Evolutionary conservation across 2,797 vertebrate species (phyloP).

Genomic region (Microchirus variegatus): DNA sequence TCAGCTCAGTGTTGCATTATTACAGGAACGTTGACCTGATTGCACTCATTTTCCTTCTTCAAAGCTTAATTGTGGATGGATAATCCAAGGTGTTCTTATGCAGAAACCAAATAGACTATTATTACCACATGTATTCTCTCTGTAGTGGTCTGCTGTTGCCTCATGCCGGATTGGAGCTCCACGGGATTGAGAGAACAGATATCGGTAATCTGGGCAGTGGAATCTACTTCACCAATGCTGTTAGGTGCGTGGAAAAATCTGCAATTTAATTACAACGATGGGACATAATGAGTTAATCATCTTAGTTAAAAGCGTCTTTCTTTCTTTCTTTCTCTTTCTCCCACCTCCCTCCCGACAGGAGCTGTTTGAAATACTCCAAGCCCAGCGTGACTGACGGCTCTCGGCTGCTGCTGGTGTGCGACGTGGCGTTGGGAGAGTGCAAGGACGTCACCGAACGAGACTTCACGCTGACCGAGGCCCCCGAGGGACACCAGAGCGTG

Average conservation of each 20-base stretch:
- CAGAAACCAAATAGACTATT: too few relatives aligned
- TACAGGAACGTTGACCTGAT: not conserved
- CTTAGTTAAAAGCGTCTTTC: too few relatives aligned
- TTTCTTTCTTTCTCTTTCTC: too few relatives aligned
- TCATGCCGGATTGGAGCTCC: constrained; percentile 81
- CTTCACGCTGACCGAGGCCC: constrained; percentile 75
- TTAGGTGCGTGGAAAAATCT: constrained; percentile 74
- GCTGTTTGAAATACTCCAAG: constrained; percentile 84
- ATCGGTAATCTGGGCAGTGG: constrained; percentile 87
- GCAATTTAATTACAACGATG: too few relatives aligned
- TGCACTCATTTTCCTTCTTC: too few relatives aligned
- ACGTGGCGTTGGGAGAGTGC: constrained; percentile 85
- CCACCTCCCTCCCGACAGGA: constrained; percentile 67
- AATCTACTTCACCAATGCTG: constrained; percentile 87
- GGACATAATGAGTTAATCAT: too few relatives aligned
- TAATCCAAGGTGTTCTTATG: too few relatives aligned
- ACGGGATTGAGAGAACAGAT: constrained; percentile 86
- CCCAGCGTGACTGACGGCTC: constrained; percentile 77
- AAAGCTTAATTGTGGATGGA: too few relatives aligned
- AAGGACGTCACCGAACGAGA: constrained; percentile 68
- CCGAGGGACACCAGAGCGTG: constrained; percentile 83
- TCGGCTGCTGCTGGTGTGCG: constrained; percentile 84
- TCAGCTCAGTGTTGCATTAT: not conserved
- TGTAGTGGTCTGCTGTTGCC: constrained; percentile 88
- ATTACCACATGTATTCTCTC: constrained; percentile 1